These are phyloP conservation scores for Ectropis crepuscularia DNA, from an alignment of 2,888 invertebrate genomes.

Conservation along the genomic window DNA sequence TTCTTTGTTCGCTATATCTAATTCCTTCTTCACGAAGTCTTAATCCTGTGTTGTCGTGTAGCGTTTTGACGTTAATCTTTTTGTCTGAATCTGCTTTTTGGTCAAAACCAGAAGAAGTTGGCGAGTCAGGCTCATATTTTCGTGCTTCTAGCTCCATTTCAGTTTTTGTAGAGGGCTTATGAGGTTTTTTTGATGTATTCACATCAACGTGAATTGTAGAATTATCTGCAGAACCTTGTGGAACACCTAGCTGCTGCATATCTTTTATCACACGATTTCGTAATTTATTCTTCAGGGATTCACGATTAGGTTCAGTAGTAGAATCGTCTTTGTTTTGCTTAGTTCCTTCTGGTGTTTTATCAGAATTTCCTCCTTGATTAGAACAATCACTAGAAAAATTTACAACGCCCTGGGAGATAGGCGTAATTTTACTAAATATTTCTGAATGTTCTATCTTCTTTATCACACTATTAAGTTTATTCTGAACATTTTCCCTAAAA, in stretches of 20 bases:
- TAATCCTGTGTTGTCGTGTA: neutral
- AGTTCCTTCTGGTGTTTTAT: slow-evolving; percentile 19
- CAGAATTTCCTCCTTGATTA: slow-evolving; percentile 17
- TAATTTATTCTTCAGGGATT: slow-evolving; percentile 46
- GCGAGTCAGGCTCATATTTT: slow-evolving; percentile 24
- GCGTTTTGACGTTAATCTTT: neutral
- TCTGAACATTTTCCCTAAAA: slow-evolving; percentile 4
- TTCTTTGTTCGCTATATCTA: slow-evolving; percentile 13
- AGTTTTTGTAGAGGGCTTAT: slow-evolving; percentile 39
- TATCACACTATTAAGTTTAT: slow-evolving; percentile 17
- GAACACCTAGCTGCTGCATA: slow-evolving; percentile 49
- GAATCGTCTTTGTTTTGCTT: slow-evolving; percentile 43
- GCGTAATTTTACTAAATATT: slow-evolving; percentile 1
- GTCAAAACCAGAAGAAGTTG: neutral
- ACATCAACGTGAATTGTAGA: slow-evolving; percentile 36
- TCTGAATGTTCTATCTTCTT: slow-evolving; percentile 26
- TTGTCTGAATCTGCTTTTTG: neutral
- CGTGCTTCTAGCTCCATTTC: slow-evolving; percentile 41
- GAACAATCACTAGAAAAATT: slow-evolving; percentile 27
- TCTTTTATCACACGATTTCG: slow-evolving; percentile 53
- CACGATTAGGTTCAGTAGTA: slow-evolving; percentile 51
- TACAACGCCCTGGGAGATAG: slow-evolving; percentile 2
- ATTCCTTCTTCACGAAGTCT: slow-evolving; percentile 10
- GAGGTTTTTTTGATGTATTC: slow-evolving; percentile 35
- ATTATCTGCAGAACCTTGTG: slow-evolving; percentile 32